Evolutionary conservation across 2,888 invertebrate genomes (phyloP).

Genomic region (Cantharis rufa): DNA sequence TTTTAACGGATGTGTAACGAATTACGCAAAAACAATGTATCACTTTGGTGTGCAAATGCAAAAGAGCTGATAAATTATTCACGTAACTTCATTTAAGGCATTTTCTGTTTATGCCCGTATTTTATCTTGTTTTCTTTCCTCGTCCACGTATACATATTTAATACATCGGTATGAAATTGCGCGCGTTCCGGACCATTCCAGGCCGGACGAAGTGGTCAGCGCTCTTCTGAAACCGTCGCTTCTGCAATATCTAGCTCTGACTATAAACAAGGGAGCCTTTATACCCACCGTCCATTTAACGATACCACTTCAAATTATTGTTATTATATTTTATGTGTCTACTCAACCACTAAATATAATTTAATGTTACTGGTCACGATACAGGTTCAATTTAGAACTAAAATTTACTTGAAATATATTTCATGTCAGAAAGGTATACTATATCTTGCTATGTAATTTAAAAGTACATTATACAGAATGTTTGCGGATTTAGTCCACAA

Average conservation of each 20-base stretch:
- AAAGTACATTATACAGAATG: neutral
- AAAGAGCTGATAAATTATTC: conserved; percentile 23
- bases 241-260: conserved; percentile 38
- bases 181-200: conserved; percentile 41
- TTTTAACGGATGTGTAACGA: conserved; percentile 11
- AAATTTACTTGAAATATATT: neutral
- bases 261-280: conserved; percentile 45
- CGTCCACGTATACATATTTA: conserved; percentile 38
- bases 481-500: neutral
- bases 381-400: neutral
- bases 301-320: conserved; percentile 45
- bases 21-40: conserved; percentile 26
- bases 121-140: conserved; percentile 35
- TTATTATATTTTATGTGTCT: conserved; percentile 44
- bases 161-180: conserved; percentile 44
- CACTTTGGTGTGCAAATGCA: conserved; percentile 25
- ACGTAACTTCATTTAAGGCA: conserved; percentile 32
- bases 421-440: neutral
- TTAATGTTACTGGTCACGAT: conserved; percentile 16
- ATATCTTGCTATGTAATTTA: neutral
- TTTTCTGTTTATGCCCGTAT: conserved; percentile 32
- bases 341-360: conserved; percentile 27
- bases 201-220: conserved; percentile 42
- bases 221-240: conserved; percentile 33
- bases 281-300: conserved; percentile 43